Evolutionary conservation across 1,140 invertebrate species (phyloP).

Genomic region (Apis laboriosa): DNA sequence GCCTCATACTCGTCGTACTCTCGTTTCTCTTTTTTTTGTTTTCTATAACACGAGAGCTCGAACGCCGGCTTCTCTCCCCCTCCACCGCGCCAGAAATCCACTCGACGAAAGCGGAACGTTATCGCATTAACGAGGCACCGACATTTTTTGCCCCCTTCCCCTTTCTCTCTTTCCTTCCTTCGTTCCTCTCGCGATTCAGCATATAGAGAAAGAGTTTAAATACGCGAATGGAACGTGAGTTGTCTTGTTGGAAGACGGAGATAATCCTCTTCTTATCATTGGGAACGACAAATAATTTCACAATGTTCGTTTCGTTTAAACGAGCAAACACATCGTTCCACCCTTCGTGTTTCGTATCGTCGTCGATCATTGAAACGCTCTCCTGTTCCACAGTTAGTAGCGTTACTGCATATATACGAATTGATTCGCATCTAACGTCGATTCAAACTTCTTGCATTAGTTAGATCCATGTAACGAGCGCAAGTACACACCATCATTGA

Average conservation of each 20-base stretch:
- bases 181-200: no score
- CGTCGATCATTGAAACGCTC: no score
- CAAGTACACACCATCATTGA: slow-evolving; percentile 39
- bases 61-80: slow-evolving; percentile 1
- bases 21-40: slow-evolving; percentile 18
- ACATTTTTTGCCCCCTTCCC: no score
- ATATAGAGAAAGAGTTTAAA: no score
- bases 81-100: neutral
- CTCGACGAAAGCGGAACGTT: slow-evolving; percentile 14
- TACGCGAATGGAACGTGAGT: no score
- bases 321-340: no score
- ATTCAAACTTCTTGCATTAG: slow-evolving; percentile 50
- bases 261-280: no score
- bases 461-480: slow-evolving; percentile 16
- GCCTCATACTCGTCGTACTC: neutral
- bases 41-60: slow-evolving; percentile 12
- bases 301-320: no score
- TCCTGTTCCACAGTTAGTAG: no score
- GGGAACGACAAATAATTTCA: no score
- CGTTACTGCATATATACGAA: neutral
- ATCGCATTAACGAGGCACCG: slow-evolving; percentile 30
- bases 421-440: slow-evolving; percentile 26
- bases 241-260: no score
- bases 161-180: neutral
- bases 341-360: no score